phyloP scores from a whole-genome alignment of 1,140 invertebrate genomes.

The Leptinotarsa lineolata region DNA sequence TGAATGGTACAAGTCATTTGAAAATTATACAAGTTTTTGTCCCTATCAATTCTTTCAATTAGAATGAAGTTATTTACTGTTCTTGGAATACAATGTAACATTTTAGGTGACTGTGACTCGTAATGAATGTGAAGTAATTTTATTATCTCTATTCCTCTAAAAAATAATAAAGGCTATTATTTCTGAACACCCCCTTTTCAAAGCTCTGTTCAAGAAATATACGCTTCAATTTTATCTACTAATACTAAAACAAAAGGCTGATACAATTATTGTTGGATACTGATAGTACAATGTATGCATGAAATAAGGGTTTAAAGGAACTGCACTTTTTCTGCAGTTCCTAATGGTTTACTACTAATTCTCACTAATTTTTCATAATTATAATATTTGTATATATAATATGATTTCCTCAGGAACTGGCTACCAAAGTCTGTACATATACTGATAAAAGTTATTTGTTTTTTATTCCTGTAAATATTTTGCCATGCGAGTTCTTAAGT shows the following conservation, averaged over 20 bases:
- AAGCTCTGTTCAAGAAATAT: conserved; percentile 7
- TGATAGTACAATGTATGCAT: conserved; percentile 30
- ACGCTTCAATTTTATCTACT: neutral
- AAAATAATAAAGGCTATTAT: neutral
- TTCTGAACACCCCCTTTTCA: neutral
- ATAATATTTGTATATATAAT: conserved; percentile 21
- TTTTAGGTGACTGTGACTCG: too few species aligned
- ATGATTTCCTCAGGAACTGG: conserved; percentile 40
- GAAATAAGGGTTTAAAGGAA: conserved; percentile 10
- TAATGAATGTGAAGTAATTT: neutral
- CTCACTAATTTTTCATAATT: conserved; percentile 23
- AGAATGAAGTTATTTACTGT: too few species aligned
- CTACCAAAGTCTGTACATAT: conserved; percentile 46
- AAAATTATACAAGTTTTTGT: too few species aligned
- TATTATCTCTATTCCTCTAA: neutral
- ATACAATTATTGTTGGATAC: conserved; percentile 30
- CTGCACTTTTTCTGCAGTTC: conserved; percentile 12
- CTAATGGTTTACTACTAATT: conserved; percentile 17
- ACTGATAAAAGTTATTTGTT: conserved; percentile 39
- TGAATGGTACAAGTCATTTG: too few species aligned
- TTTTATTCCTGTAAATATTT: conserved; percentile 45
- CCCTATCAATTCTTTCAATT: too few species aligned
- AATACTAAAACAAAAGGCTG: conserved; percentile 27
- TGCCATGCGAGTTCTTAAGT: conserved; percentile 40
- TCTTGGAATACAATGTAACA: too few species aligned